Conservation (phyloP, 2,888 invertebrate species). For the Drosophila stalkeri region DNA sequence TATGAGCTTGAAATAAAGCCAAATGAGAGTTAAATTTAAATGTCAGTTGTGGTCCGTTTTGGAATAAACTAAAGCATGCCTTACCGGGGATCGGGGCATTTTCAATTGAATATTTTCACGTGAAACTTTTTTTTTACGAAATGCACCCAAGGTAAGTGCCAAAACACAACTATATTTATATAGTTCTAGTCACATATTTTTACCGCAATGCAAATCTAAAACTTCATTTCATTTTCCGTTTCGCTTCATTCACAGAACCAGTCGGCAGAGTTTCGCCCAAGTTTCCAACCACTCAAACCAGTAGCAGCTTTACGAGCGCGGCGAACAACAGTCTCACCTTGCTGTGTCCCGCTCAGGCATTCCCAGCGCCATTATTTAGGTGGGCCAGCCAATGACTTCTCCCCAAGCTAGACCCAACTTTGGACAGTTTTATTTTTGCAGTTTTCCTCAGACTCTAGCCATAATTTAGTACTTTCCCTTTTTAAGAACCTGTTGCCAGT, state of each 20-base stretch:
- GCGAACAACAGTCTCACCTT: conserved; percentile 87
- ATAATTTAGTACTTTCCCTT: not conserved
- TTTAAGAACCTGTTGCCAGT: conserved; percentile 88
- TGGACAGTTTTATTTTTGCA: conserved; percentile 54
- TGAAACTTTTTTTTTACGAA: conserved; percentile 27
- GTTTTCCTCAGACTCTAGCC: not conserved
- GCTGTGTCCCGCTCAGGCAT: conserved; percentile 89
- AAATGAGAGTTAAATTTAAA: conserved; percentile 32
- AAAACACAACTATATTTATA: conserved; percentile 30
- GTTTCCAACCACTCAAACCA: conserved; percentile 87
- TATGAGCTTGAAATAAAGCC: conserved; percentile 84
- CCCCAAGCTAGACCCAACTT: conserved; percentile 36
- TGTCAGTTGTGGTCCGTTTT: conserved; percentile 58
- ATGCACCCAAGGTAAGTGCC: conserved; percentile 78
- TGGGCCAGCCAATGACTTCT: conserved; percentile 65
- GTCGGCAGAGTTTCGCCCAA: conserved; percentile 91
- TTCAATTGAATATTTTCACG: conserved; percentile 25
- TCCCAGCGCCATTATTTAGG: conserved; percentile 89
- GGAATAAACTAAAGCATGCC: not conserved
- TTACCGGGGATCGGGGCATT: conserved; percentile 10
- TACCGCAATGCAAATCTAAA: conserved; percentile 27
- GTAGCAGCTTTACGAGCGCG: conserved; percentile 88
- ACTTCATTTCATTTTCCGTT: conserved; percentile 45
- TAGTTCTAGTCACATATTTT: conserved; percentile 29
- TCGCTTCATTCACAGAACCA: conserved; percentile 86